Base-by-base conservation (phyloP, 2,888 invertebrate genomes). In the Caenorhabditis zanzibari region DNA sequence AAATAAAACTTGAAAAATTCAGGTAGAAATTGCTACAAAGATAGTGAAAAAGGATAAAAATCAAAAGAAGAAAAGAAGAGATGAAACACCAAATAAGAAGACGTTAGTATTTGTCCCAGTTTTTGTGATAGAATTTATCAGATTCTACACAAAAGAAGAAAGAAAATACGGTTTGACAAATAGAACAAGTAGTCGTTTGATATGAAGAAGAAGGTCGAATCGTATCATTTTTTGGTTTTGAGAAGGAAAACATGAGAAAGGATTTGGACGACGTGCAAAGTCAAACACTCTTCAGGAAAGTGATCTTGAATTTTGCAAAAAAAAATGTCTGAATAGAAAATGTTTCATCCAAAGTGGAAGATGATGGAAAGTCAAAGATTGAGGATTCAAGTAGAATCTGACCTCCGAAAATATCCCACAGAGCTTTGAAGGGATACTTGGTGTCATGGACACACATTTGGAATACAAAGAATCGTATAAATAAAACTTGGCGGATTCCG, bases 161-260 rank as follows among this genome's bases (percentile, higher is more conserved):
- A 47, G 19, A 47, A 19, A 22, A 24, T 22, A 12, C 38, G 10
- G 6, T 14, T 54, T 54, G 24, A 54, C 24, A 54, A 54, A 54
- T 24, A 58, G 56, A 58, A 58, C 56, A 58, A 58, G 32, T 54
- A 58, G 28, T 58, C 38, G 38, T 38, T 38, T 38, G 38, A 38
- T 38, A 38, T 38, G 6, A 38, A 38, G 9, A 38, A 38, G 9
- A 49, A 9, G 49, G 22, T 49, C 19, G 12, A 44, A n/a, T 44
- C 3, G 44, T 44, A 44, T 44, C 14, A 44, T 44, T 44, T 5
- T n/a, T n/a, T 49, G 19, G n/a, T n/a, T 19, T 16, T 5, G 7
- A 49, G 49, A n/a, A 32, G 16, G 32, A 58, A 32, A n/a, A n/a
- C n/a, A n/a, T n/a, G 26, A 26, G 26, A 54, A 54, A 49, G 22